Percentiles rank a stretch among this genome's conserved stretches.
phyloP scores from a whole-genome alignment of 2,888 invertebrate species.

The Salticus scenicus region DNA sequence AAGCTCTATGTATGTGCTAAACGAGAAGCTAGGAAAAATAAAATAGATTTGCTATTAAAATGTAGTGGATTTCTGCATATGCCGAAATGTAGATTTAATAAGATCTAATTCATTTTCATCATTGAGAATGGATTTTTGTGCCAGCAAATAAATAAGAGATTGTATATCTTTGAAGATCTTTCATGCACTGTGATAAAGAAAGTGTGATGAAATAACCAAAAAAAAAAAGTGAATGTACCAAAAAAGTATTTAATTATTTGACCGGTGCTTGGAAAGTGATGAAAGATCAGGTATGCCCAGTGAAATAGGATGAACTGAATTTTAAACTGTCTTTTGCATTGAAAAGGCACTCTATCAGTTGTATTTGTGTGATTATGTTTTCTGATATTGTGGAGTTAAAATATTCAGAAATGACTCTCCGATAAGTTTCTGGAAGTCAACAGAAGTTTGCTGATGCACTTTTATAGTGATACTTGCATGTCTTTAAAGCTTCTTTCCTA shows the following conservation, averaged over 20 bases:
- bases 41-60: constrained; percentile 52
- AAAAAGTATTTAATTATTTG: constrained; percentile 23
- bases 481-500: constrained; percentile 1
- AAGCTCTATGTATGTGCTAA: constrained; percentile 48
- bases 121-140: background rate
- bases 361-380: constrained; percentile 20
- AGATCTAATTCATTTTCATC: background rate
- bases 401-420: background rate
- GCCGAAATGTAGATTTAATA: background rate
- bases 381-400: background rate
- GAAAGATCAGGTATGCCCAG: constrained; percentile 19
- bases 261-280: constrained; percentile 58
- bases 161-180: constrained; percentile 37
- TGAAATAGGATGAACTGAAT: background rate
- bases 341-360: constrained; percentile 13
- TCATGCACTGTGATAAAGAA: constrained; percentile 59
- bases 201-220: constrained; percentile 29
- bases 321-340: background rate
- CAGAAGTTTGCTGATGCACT: constrained; percentile 18
- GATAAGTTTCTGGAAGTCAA: background rate
- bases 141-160: background rate
- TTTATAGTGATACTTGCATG: background rate
- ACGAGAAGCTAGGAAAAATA: constrained; percentile 30
- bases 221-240: background rate
- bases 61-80: constrained; percentile 28